A percentile compares a stretch with the other conserved stretches of the same genome.
Conservation (phyloP, 2,888 invertebrate species). For the Chrysomela aeneicollis region DNA sequence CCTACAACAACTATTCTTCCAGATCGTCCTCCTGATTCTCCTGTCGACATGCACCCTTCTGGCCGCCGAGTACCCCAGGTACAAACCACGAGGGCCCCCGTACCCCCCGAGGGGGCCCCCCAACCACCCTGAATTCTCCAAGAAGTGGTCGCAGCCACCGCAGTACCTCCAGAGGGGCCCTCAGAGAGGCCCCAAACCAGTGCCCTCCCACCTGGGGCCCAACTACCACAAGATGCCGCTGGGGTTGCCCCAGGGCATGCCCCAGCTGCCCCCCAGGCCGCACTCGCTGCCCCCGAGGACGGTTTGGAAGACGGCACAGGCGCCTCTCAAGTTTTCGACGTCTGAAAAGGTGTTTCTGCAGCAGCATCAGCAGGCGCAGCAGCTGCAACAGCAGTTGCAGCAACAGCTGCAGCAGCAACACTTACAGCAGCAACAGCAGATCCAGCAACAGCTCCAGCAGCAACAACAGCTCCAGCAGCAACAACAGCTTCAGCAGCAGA, state of each 20-base stretch:
- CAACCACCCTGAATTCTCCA: slow-evolving; percentile 43
- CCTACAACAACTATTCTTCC: slow-evolving; percentile 19
- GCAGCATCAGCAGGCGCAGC: slow-evolving; percentile 9
- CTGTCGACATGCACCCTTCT: slow-evolving; percentile 36
- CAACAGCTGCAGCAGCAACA: slow-evolving; percentile 16
- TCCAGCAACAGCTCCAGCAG: too few species aligned
- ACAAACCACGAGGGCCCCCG: slow-evolving; percentile 37
- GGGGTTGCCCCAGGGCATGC: slow-evolving; percentile 34
- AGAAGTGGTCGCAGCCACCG: slow-evolving; percentile 51
- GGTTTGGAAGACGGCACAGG: slow-evolving; percentile 48
- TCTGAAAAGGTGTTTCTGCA: slow-evolving; percentile 27
- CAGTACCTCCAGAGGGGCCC: slow-evolving; percentile 32
- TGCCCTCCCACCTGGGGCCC: slow-evolving; percentile 37
- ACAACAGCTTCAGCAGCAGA: too few species aligned
- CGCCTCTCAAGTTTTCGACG: slow-evolving; percentile 30
- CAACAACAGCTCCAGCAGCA: slow-evolving; percentile 24
- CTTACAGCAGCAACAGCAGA: too few species aligned
- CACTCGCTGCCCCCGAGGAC: slow-evolving; percentile 43
- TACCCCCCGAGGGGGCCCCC: slow-evolving; percentile 43
- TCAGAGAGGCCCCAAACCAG: slow-evolving; percentile 45
- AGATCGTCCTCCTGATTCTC: slow-evolving; percentile 42
- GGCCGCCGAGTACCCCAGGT: slow-evolving; percentile 37
- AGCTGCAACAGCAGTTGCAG: background rate
- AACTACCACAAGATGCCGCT: slow-evolving; percentile 42
- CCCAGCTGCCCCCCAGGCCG: slow-evolving; percentile 28